Percentiles rank a stretch among this genome's conserved stretches.
Conservation (phyloP, 2,888 invertebrate species). For the Apodemia duryi region DNA sequence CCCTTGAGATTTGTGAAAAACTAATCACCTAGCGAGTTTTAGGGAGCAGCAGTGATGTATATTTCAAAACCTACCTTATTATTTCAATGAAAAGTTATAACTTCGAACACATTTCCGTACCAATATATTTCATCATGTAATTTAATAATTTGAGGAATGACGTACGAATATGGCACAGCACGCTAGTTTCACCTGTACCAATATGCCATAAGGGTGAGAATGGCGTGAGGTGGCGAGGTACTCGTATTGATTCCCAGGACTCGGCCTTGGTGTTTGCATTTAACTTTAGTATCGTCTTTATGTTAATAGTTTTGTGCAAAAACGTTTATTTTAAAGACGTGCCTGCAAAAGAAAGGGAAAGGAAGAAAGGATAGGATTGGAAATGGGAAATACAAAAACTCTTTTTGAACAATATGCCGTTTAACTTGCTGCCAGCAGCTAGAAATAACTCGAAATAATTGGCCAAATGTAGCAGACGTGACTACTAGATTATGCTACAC, state of each 20-base stretch:
- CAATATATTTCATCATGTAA: slow-evolving; percentile 8
- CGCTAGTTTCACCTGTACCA: not conserved
- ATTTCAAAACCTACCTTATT: too few relatives aligned
- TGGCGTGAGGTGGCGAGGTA: not conserved
- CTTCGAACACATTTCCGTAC: not conserved
- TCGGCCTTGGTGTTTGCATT: slow-evolving; percentile 1
- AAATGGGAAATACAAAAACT: too few relatives aligned
- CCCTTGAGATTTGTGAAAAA: too few relatives aligned
- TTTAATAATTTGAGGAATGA: slow-evolving; percentile 2
- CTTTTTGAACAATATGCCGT: too few relatives aligned
- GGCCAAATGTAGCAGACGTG: too few relatives aligned
- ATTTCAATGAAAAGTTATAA: not conserved
- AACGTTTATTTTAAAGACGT: not conserved
- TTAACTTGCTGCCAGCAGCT: too few relatives aligned
- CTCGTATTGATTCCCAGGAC: slow-evolving; percentile 1
- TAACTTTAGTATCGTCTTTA: slow-evolving; percentile 5
- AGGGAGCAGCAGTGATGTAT: too few relatives aligned
- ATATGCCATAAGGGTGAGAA: not conserved
- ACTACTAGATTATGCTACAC: too few relatives aligned
- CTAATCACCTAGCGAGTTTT: too few relatives aligned
- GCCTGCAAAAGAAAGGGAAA: not conserved
- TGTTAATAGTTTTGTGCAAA: slow-evolving; percentile 2
- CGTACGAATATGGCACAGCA: not conserved
- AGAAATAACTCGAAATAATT: too few relatives aligned
- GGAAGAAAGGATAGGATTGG: too few relatives aligned